phyloP scores from a whole-genome alignment of 2,888 invertebrate species.

The Ornithoptera priamus region DNA sequence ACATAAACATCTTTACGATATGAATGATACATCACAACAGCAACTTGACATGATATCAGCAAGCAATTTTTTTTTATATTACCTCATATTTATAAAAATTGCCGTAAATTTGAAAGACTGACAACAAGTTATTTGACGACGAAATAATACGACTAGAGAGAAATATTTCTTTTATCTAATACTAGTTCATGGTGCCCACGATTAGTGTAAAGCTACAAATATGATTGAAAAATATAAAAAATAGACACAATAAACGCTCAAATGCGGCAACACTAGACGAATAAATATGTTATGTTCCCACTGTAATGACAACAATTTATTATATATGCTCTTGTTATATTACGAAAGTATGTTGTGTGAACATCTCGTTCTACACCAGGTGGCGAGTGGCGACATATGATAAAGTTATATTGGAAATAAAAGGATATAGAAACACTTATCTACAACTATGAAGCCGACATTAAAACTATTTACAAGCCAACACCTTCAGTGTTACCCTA shows the following conservation, averaged over 20 bases:
- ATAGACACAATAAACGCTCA: slow-evolving; percentile 18
- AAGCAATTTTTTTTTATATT: slow-evolving; percentile 41
- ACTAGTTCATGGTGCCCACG: slow-evolving; percentile 28
- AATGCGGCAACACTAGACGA: slow-evolving; percentile 14
- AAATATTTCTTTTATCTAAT: slow-evolving; percentile 38
- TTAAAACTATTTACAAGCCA: slow-evolving; percentile 71
- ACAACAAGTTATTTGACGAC: slow-evolving; percentile 62
- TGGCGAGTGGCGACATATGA: slow-evolving; percentile 6
- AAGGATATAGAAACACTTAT: slow-evolving; percentile 14
- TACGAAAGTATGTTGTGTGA: not conserved
- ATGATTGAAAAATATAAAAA: slow-evolving; percentile 25
- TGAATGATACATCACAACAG: slow-evolving; percentile 38
- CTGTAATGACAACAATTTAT: slow-evolving; percentile 23
- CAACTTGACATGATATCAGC: slow-evolving; percentile 41
- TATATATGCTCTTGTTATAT: slow-evolving; percentile 1
- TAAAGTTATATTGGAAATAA: slow-evolving; percentile 7
- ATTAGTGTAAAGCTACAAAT: slow-evolving; percentile 20
- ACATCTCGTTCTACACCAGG: not conserved
- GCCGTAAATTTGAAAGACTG: slow-evolving; percentile 49
- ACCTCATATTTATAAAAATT: slow-evolving; percentile 43
- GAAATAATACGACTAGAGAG: slow-evolving; percentile 72
- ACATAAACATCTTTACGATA: slow-evolving; percentile 21
- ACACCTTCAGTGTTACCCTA: slow-evolving; percentile 48
- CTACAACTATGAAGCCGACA: slow-evolving; percentile 45
- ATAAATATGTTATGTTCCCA: slow-evolving; percentile 25